Conservation (phyloP, 2,888 invertebrate species). For the Tetheella fluctuosa region DNA sequence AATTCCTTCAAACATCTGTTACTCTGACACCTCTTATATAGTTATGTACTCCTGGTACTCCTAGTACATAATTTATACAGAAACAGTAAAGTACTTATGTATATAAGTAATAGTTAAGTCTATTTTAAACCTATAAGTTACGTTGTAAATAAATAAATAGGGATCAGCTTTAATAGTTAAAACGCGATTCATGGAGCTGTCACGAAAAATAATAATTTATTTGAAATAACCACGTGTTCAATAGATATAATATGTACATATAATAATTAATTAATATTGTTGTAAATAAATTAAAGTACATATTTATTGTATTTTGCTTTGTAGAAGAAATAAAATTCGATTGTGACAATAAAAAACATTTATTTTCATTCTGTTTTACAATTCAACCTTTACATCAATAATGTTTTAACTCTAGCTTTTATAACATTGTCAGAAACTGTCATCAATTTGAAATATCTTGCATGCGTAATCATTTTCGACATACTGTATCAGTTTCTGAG, state of each 20-base stretch:
- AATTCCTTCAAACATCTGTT: too few species aligned
- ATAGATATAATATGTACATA: constrained; percentile 47
- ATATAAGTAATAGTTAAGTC: too few species aligned
- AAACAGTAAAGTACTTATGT: too few species aligned
- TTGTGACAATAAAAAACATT: constrained; percentile 80
- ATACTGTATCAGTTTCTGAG: not conserved
- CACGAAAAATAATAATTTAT: constrained; percentile 38
- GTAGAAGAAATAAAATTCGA: constrained; percentile 67
- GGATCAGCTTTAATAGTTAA: constrained; percentile 72
- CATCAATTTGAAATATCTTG: not conserved
- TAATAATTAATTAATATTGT: constrained; percentile 22
- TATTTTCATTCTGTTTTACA: constrained; percentile 53
- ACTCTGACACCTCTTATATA: too few species aligned
- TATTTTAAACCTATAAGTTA: too few species aligned
- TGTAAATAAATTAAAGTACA: constrained; percentile 50
- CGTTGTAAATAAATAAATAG: constrained; percentile 48
- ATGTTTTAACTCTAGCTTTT: not conserved
- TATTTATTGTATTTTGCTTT: constrained; percentile 74
- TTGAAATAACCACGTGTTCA: constrained; percentile 63
- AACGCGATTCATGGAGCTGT: constrained; percentile 35
- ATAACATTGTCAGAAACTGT: not conserved
- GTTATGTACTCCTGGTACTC: too few species aligned
- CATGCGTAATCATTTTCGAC: not conserved
- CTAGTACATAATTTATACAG: too few species aligned
- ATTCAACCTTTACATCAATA: not conserved